Conservation (phyloP, 2,888 invertebrate species). For the Platycheirus rosarum region DNA sequence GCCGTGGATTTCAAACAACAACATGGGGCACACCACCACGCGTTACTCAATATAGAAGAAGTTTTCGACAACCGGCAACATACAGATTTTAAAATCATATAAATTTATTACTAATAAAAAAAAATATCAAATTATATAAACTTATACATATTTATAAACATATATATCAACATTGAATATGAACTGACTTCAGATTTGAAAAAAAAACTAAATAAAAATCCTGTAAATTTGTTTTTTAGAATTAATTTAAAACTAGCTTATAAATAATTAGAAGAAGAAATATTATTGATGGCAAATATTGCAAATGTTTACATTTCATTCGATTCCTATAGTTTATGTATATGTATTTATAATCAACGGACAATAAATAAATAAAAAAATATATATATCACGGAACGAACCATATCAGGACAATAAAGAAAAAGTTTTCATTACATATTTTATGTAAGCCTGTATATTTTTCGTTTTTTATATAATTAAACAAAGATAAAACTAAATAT, state of each 20-base stretch:
- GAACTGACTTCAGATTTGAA: slow-evolving; percentile 55
- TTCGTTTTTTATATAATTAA: no score
- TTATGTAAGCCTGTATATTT: neutral
- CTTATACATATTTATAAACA: slow-evolving; percentile 45
- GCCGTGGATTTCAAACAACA: slow-evolving; percentile 72
- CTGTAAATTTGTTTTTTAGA: slow-evolving; percentile 34
- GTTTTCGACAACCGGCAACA: slow-evolving; percentile 79
- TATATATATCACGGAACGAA: slow-evolving; percentile 60
- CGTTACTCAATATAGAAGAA: slow-evolving; percentile 82
- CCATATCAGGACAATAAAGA: slow-evolving; percentile 73
- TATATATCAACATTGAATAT: slow-evolving; percentile 45
- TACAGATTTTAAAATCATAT: slow-evolving; percentile 75
- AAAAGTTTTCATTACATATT: slow-evolving; percentile 13
- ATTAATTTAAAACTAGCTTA: slow-evolving; percentile 35
- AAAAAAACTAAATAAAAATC: slow-evolving; percentile 11
- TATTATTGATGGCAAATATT: slow-evolving; percentile 41
- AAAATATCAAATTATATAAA: slow-evolving; percentile 54
- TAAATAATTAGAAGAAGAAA: slow-evolving; percentile 20
- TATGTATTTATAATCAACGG: slow-evolving; percentile 32
- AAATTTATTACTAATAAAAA: slow-evolving; percentile 41
- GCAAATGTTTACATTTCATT: slow-evolving; percentile 60
- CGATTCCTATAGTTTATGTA: slow-evolving; percentile 48
- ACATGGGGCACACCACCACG: slow-evolving; percentile 82
- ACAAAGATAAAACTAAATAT: no score
- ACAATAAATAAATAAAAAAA: slow-evolving; percentile 72